These are phyloP conservation scores for Mus spicilegus DNA, from an alignment of 2,113 vertebrate species.

Conservation along the genomic window DNA sequence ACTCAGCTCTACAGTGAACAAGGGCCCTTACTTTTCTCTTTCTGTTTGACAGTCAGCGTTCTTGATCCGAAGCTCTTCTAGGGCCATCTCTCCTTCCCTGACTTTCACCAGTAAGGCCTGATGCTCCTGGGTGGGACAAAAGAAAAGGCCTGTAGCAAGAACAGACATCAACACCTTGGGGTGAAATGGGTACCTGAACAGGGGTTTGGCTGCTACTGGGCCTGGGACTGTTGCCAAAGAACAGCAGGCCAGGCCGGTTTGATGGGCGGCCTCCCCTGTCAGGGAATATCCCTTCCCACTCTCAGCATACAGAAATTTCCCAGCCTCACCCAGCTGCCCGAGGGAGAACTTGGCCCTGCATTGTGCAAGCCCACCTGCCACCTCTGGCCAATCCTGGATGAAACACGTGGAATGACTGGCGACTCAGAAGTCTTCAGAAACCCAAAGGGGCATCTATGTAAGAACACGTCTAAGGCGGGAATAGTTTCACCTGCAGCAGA, in stretches of 20 bases:
- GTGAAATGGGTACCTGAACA: background rate
- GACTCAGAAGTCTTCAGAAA: background rate
- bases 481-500: background rate
- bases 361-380: constrained; percentile 19
- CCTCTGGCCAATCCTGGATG: background rate
- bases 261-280: constrained; percentile 14
- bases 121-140: constrained; percentile 88
- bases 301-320: constrained; percentile 25
- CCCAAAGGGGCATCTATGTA: background rate
- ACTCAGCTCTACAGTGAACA: background rate
- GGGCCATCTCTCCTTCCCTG: constrained; percentile 88
- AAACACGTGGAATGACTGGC: background rate
- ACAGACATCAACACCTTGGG: background rate
- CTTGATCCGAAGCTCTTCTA: constrained; percentile 86
- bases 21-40: constrained; percentile 89
- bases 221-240: constrained; percentile 65
- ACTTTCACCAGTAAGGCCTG: constrained; percentile 88
- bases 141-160: background rate
- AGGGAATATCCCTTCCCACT: background rate
- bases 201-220: background rate
- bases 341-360: background rate
- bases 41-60: constrained; percentile 86
- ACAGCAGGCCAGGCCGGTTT: constrained; percentile 73
- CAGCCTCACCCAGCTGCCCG: constrained; percentile 65
- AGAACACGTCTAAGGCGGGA: background rate